phyloP scores from a whole-genome alignment of 2,797 vertebrate species.

The Hemibagrus guttatus region DNA sequence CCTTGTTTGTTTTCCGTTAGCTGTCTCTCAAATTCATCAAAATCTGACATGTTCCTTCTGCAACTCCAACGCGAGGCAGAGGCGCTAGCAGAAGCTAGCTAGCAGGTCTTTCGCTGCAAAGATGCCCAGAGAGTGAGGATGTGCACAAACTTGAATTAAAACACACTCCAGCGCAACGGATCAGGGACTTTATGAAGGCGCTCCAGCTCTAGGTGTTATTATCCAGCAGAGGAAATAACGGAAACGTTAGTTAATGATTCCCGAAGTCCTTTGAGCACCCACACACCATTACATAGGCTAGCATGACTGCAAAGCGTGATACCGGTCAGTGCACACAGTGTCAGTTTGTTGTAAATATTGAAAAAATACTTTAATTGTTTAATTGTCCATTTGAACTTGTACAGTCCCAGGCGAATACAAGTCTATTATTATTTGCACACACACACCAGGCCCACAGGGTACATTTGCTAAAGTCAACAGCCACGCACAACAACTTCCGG shows the following conservation, averaged over 20 bases:
- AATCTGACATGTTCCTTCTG: constrained; percentile 76
- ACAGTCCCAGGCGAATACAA: background rate
- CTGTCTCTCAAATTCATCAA: constrained; percentile 83
- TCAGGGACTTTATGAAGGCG: background rate
- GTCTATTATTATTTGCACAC: background rate
- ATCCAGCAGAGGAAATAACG: background rate
- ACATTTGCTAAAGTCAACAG: constrained; percentile 16
- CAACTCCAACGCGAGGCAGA: constrained; percentile 29
- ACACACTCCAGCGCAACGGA: background rate
- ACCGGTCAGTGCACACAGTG: background rate
- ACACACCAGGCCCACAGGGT: constrained; percentile 18
- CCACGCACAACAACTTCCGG: constrained; percentile 46
- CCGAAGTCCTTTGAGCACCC: background rate
- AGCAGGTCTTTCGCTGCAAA: background rate
- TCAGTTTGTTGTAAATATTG: background rate
- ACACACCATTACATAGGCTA: constrained; percentile 10
- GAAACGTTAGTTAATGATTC: background rate
- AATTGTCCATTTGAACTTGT: background rate
- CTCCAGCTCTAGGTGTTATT: background rate
- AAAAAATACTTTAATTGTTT: background rate
- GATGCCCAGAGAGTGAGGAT: too few relatives aligned
- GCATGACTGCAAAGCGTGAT: background rate
- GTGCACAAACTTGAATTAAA: background rate
- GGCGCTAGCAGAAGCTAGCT: constrained; percentile 46
- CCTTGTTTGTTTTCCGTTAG: constrained; percentile 81